These are phyloP conservation scores for Perizoma affinitatum DNA, from an alignment of 2,888 invertebrate species.

Conservation along the genomic window DNA sequence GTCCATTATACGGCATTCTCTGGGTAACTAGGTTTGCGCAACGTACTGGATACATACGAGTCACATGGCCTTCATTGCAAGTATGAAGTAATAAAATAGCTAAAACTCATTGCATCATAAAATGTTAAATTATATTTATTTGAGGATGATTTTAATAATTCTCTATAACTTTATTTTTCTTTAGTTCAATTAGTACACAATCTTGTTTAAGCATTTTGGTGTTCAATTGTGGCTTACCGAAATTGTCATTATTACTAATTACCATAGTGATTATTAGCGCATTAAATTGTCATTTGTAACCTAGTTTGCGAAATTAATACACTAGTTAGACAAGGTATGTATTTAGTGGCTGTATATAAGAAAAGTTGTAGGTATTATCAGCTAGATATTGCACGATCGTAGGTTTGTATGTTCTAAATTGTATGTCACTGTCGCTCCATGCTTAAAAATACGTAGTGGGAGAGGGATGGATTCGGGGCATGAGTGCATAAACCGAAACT, in stretches of 20 bases:
- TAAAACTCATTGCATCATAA: background rate
- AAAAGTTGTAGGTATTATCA: too few species aligned
- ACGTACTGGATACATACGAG: too few species aligned
- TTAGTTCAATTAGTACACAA: background rate
- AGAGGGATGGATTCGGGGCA: too few species aligned
- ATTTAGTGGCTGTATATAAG: background rate
- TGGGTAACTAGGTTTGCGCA: too few species aligned
- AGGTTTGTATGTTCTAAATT: too few species aligned
- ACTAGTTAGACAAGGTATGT: background rate
- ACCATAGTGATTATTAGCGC: slow-evolving; percentile 25
- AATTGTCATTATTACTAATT: slow-evolving; percentile 27
- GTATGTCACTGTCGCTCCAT: too few species aligned
- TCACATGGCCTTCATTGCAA: too few species aligned
- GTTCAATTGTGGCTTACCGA: slow-evolving; percentile 24
- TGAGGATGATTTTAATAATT: too few species aligned
- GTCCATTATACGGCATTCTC: too few species aligned
- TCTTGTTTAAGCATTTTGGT: slow-evolving; percentile 6
- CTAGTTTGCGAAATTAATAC: slow-evolving; percentile 10
- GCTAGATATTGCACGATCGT: too few species aligned
- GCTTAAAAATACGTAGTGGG: too few species aligned
- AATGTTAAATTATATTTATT: slow-evolving; percentile 1
- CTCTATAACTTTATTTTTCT: slow-evolving; percentile 1
- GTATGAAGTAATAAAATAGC: background rate
- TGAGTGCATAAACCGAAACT: too few species aligned
- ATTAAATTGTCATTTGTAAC: slow-evolving; percentile 25